Conservation (phyloP, 2,797 vertebrate species). For the Ctenochaetus hawaiiensis region DNA sequence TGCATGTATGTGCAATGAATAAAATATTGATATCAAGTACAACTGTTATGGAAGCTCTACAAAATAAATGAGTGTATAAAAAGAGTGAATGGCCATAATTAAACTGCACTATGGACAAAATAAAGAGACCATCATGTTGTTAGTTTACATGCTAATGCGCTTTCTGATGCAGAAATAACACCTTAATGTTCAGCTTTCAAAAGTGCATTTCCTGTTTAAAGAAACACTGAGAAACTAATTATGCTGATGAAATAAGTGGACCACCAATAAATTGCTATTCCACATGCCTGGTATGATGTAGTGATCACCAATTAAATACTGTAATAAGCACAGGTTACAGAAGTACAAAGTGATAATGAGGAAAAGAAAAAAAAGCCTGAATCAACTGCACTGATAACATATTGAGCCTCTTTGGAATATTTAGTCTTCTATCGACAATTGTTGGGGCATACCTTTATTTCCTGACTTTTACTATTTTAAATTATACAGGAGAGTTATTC, state of each 20-base stretch:
- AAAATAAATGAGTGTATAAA: slow-evolving; percentile 60
- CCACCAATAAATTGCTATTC: slow-evolving; percentile 33
- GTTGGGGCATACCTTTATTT: not conserved
- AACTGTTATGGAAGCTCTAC: slow-evolving; percentile 56
- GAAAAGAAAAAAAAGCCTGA: slow-evolving; percentile 30
- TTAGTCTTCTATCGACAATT: slow-evolving; percentile 18
- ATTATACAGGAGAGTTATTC: not conserved
- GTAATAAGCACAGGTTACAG: slow-evolving; percentile 31
- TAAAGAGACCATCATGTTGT: not conserved
- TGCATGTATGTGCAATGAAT: slow-evolving; percentile 50
- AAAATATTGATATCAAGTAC: slow-evolving; percentile 63
- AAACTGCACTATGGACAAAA: slow-evolving; percentile 18
- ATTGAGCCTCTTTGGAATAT: slow-evolving; percentile 24
- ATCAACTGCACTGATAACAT: slow-evolving; percentile 21
- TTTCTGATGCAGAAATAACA: slow-evolving; percentile 6
- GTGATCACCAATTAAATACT: slow-evolving; percentile 49
- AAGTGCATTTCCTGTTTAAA: slow-evolving; percentile 31
- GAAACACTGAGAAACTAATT: slow-evolving; percentile 43
- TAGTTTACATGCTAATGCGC: not conserved
- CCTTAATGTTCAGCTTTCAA: not conserved
- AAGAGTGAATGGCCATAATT: slow-evolving; percentile 21
- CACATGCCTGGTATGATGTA: slow-evolving; percentile 37
- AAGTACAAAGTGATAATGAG: slow-evolving; percentile 46
- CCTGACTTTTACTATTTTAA: not conserved
- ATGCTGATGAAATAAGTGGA: slow-evolving; percentile 40